Conservation (phyloP, 1,140 invertebrate genomes). For the Adelges cooleyi region DNA sequence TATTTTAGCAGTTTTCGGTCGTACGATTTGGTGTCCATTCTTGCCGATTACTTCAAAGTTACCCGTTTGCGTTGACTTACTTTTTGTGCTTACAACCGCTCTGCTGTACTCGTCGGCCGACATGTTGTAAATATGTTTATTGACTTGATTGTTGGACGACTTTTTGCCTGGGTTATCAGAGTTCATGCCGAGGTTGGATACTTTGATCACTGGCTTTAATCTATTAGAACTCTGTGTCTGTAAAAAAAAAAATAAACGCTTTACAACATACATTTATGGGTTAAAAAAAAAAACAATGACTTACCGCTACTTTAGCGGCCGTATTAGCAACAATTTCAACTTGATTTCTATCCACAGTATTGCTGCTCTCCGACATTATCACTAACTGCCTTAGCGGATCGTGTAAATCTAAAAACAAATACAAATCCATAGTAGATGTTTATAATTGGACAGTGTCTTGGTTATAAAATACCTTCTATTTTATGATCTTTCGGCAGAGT, state of each 20-base stretch:
- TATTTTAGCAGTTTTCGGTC: slow-evolving; percentile 40
- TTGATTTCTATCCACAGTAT: slow-evolving; percentile 37
- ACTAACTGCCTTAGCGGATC: slow-evolving; percentile 47
- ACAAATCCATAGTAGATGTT: neutral
- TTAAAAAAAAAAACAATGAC: neutral
- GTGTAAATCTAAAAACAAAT: slow-evolving; percentile 6
- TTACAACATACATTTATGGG: slow-evolving; percentile 34
- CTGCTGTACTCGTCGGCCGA: slow-evolving; percentile 33
- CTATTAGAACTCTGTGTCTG: too few relatives aligned
- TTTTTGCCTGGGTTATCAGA: too few relatives aligned
- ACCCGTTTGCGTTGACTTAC: neutral
- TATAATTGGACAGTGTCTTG: neutral
- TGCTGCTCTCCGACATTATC: slow-evolving; percentile 40
- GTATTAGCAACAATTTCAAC: slow-evolving; percentile 33
- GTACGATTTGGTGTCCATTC: slow-evolving; percentile 33
- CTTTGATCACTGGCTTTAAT: too few relatives aligned
- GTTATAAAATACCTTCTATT: slow-evolving; percentile 27
- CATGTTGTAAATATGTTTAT: too few relatives aligned
- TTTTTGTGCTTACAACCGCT: neutral
- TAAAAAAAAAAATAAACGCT: slow-evolving; percentile 37
- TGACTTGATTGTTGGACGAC: too few relatives aligned
- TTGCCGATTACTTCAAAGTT: slow-evolving; percentile 21
- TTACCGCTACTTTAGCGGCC: slow-evolving; percentile 17
- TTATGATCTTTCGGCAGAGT: slow-evolving; percentile 32
- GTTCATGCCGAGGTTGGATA: too few relatives aligned